Evolutionary conservation across 2,888 invertebrate genomes (phyloP).

Genomic region (Drosophila tripunctata): DNA sequence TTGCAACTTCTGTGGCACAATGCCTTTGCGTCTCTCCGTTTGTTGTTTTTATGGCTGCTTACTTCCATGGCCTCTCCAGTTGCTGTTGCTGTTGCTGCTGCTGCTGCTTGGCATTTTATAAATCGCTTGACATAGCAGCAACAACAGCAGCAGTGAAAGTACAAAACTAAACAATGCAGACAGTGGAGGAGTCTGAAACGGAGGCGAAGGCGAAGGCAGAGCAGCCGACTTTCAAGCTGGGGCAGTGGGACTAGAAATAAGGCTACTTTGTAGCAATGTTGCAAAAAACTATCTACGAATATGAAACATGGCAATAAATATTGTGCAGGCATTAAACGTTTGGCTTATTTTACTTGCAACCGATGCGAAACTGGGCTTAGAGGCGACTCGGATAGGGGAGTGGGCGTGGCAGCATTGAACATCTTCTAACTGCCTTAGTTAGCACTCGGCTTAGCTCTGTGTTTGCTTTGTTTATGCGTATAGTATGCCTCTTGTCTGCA

Average conservation of each 20-base stretch:
- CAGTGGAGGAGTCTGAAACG: slow-evolving; percentile 10
- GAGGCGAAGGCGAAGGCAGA: neutral
- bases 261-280: slow-evolving; percentile 56
- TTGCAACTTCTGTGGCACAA: slow-evolving; percentile 65
- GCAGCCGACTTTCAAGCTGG: neutral
- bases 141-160: slow-evolving; percentile 47
- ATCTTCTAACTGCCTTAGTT: slow-evolving; percentile 70
- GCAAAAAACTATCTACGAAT: slow-evolving; percentile 68
- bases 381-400: neutral
- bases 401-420: slow-evolving; percentile 50
- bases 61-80: slow-evolving; percentile 44
- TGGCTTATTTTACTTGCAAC: slow-evolving; percentile 67
- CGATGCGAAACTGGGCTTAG: slow-evolving; percentile 30
- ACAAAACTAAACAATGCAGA: slow-evolving; percentile 60
- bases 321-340: slow-evolving; percentile 80
- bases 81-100: slow-evolving; percentile 27
- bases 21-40: slow-evolving; percentile 34
- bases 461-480: slow-evolving; percentile 54
- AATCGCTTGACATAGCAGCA: slow-evolving; percentile 75
- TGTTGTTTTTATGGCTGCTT: slow-evolving; percentile 59
- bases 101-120: slow-evolving; percentile 73
- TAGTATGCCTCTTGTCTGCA: neutral
- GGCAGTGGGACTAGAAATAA: neutral
- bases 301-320: slow-evolving; percentile 80
- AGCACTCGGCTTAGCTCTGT: slow-evolving; percentile 63